Evolutionary conservation across 2,888 invertebrate genomes (phyloP).

Genomic region (Amphipyra berbera): DNA sequence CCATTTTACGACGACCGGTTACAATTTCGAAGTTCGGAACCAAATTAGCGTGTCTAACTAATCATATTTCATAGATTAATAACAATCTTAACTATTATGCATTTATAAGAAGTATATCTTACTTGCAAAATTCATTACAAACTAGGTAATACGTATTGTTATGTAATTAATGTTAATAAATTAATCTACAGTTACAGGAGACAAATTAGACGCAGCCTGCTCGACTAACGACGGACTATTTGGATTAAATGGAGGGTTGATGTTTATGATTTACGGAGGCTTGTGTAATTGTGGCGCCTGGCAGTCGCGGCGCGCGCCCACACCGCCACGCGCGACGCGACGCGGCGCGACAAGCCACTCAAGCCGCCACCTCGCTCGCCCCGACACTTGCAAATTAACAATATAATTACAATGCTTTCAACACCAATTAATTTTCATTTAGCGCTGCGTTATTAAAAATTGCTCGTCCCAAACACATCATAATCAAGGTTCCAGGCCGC

Average conservation of each 20-base stretch:
- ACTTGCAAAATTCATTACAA: conserved; percentile 49
- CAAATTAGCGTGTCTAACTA: no score
- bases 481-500: conserved; percentile 2
- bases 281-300: conserved; percentile 88
- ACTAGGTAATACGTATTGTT: conserved; percentile 77
- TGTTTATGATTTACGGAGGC: conserved; percentile 90
- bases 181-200: conserved; percentile 88
- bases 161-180: conserved; percentile 89
- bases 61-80: no score
- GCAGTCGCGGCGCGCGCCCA: conserved; percentile 76
- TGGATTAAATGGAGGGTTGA: conserved; percentile 89
- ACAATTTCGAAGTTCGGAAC: no score
- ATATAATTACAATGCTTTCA: conserved; percentile 61
- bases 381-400: conserved; percentile 64
- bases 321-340: conserved; percentile 51
- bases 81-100: no score
- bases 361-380: conserved; percentile 32
- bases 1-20: no score
- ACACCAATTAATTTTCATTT: conserved; percentile 73
- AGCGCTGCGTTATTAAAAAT: conserved; percentile 63
- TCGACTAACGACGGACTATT: conserved; percentile 89
- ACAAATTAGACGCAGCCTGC: conserved; percentile 89
- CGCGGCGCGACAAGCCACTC: conserved; percentile 29
- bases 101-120: not conserved
- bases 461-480: conserved; percentile 27